phyloP scores from a whole-genome alignment of 64 coral and sea anemone species.

The Montipora sp. region DNA sequence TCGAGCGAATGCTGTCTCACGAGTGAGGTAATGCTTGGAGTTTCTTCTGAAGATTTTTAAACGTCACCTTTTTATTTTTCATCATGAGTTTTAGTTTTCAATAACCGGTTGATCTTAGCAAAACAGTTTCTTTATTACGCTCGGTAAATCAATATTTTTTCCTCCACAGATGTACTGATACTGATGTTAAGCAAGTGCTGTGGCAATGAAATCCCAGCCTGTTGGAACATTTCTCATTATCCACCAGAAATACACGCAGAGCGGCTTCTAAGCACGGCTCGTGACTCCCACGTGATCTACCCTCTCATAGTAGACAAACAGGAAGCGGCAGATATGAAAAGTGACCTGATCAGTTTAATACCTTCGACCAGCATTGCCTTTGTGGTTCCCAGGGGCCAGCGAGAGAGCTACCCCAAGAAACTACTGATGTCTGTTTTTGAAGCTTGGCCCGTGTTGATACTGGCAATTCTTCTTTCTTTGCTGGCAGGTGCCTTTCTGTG shows the following conservation, averaged over 20 bases:
- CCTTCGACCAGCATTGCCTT: constrained; percentile 76
- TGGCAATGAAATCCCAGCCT: constrained; percentile 64
- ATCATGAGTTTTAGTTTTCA: no score
- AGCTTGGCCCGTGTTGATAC: constrained; percentile 90
- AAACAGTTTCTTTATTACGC: no score
- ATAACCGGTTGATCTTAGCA: no score
- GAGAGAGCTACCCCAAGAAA: constrained; percentile 62
- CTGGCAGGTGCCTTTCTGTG: constrained; percentile 82
- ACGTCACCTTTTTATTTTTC: no score
- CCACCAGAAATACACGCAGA: constrained; percentile 44
- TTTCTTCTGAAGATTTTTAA: no score
- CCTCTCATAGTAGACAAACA: constrained; percentile 73
- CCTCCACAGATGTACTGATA: constrained; percentile 48
- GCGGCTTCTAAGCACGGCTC: constrained; percentile 22
- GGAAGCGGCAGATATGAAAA: not conserved
- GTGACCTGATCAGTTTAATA: constrained; percentile 50
- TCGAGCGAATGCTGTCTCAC: no score
- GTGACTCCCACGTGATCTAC: constrained; percentile 63
- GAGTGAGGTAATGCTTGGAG: no score
- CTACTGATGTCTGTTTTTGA: constrained; percentile 79
- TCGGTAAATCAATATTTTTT: not conserved
- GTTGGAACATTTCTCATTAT: constrained; percentile 57
- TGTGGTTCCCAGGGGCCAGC: constrained; percentile 68
- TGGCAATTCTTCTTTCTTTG: constrained; percentile 73
- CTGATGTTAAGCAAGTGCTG: constrained; percentile 71